Percentiles rank a stretch among this genome's conserved stretches.
Conservation (phyloP, 2,888 invertebrate species). For the Prosapia bicincta region DNA sequence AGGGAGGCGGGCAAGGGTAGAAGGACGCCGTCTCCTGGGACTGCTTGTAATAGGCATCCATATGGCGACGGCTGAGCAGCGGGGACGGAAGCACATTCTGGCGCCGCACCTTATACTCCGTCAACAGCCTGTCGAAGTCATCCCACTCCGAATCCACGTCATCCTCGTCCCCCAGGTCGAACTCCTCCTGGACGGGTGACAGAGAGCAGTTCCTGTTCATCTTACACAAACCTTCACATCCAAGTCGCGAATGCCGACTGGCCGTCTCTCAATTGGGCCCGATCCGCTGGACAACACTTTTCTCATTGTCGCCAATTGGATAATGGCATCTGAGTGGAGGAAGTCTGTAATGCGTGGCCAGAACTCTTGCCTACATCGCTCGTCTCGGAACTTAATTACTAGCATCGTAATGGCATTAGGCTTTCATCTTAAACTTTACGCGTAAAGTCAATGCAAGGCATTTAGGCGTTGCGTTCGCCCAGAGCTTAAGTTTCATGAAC, state of each 20-base stretch:
- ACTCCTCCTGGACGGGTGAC: conserved; percentile 27
- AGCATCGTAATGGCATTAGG: no score
- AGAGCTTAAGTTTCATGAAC: no score
- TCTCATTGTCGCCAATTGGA: background rate
- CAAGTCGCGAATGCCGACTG: background rate
- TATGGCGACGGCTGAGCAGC: conserved; percentile 23
- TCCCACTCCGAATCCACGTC: conserved; percentile 58
- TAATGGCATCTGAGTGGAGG: background rate
- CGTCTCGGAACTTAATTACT: no score
- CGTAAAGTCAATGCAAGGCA: no score
- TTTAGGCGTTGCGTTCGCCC: no score
- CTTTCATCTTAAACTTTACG: no score
- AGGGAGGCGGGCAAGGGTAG: conserved; percentile 56
- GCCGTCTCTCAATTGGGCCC: background rate
- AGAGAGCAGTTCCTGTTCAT: background rate
- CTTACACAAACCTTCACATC: background rate
- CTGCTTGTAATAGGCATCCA: conserved; percentile 8
- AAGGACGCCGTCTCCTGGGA: conserved; percentile 47
- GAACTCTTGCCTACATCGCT: background rate
- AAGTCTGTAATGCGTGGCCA: background rate
- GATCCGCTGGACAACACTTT: background rate
- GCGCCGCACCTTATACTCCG: conserved; percentile 46
- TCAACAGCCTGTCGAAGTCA: conserved; percentile 54
- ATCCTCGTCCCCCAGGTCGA: conserved; percentile 45
- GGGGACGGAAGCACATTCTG: conserved; percentile 36